These are phyloP conservation scores for Battus philenor DNA, from an alignment of 1,140 invertebrate species.

Conservation along the genomic window DNA sequence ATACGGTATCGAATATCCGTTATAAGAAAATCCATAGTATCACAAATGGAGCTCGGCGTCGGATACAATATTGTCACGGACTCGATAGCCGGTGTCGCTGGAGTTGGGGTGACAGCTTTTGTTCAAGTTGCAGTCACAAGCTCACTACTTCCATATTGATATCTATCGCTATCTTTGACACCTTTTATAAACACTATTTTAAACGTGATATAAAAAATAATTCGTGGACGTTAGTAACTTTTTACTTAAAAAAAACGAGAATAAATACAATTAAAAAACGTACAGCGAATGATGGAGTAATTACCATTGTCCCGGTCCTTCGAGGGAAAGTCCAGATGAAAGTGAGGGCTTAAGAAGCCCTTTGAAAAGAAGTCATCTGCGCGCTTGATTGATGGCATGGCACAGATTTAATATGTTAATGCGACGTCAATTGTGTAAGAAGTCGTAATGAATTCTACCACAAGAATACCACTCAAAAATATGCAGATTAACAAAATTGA, in stretches of 20 bases:
- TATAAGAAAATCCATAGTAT: slow-evolving; percentile 8
- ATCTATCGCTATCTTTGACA: too few species aligned
- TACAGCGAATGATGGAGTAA: too few species aligned
- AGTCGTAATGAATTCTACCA: slow-evolving; percentile 9
- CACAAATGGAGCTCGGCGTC: slow-evolving; percentile 1
- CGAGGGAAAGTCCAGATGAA: slow-evolving; percentile 33
- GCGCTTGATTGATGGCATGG: slow-evolving; percentile 38
- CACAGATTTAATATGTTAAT: slow-evolving; percentile 53
- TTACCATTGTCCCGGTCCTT: slow-evolving; percentile 23
- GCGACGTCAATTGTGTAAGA: slow-evolving; percentile 20
- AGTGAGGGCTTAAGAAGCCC: slow-evolving; percentile 47
- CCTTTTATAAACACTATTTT: too few species aligned
- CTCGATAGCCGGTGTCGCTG: slow-evolving; percentile 6
- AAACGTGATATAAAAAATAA: too few species aligned
- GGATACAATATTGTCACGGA: not conserved
- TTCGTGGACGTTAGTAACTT: too few species aligned
- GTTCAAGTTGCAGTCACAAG: slow-evolving; percentile 6
- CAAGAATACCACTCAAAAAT: slow-evolving; percentile 12
- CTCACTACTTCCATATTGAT: too few species aligned
- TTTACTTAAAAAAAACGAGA: too few species aligned
- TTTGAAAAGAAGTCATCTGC: slow-evolving; percentile 39
- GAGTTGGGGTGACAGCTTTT: slow-evolving; percentile 13
- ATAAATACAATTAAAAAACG: too few species aligned
- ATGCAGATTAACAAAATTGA: slow-evolving; percentile 11
- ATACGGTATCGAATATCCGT: slow-evolving; percentile 1